phyloP scores from a whole-genome alignment of 1,140 invertebrate genomes.

The Leptoteleia sp. region DNA sequence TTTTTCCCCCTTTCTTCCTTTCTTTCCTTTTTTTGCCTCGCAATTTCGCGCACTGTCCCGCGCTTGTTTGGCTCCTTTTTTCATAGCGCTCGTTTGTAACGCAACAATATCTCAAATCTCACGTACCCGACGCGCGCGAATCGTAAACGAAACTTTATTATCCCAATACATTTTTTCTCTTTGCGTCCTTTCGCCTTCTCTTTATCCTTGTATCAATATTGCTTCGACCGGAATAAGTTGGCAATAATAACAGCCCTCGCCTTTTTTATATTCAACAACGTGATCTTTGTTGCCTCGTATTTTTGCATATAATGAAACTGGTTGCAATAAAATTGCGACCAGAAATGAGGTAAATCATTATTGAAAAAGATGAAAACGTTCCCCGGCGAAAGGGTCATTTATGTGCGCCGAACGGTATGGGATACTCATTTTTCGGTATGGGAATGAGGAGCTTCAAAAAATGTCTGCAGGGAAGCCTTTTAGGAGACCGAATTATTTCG shows the following conservation, averaged over 20 bases:
- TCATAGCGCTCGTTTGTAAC: constrained; percentile 51
- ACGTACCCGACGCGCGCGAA: constrained; percentile 38
- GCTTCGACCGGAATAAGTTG: constrained; percentile 21
- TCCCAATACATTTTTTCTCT: constrained; percentile 51
- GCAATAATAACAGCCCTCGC: constrained; percentile 47
- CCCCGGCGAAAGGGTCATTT: constrained; percentile 14
- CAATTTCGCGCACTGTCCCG: constrained; percentile 54
- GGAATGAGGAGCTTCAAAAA: neutral
- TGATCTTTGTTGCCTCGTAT: constrained; percentile 48
- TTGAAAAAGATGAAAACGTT: constrained; percentile 31
- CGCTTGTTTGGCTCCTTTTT: constrained; percentile 35
- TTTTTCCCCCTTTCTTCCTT: too few relatives aligned
- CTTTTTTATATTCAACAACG: constrained; percentile 40
- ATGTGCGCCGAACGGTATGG: neutral
- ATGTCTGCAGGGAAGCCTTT: neutral
- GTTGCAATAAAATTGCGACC: constrained; percentile 46
- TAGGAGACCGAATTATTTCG: neutral
- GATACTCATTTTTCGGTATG: constrained; percentile 12
- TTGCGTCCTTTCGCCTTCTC: constrained; percentile 40
- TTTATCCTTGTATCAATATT: constrained; percentile 58
- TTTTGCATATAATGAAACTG: constrained; percentile 58
- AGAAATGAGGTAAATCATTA: constrained; percentile 52
- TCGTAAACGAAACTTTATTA: constrained; percentile 66
- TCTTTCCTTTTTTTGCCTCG: constrained; percentile 36
- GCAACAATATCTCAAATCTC: constrained; percentile 60